A percentile compares a stretch with the other conserved stretches of the same genome.
Evolutionary conservation across 2,113 vertebrate genomes (phyloP).

Genomic region (Theropithecus gelada): DNA sequence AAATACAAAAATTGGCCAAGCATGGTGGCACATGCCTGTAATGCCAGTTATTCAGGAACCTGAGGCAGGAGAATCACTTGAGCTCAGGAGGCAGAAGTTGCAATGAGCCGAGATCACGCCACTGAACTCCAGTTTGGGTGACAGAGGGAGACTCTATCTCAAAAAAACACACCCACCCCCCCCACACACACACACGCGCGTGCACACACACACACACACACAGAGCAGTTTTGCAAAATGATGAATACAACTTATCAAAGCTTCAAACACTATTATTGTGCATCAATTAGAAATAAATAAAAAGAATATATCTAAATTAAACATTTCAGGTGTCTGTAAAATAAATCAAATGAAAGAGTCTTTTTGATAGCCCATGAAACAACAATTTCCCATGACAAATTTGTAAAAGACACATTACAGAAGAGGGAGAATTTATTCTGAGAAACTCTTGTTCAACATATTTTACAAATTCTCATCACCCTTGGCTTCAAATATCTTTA

Average conservation of each 20-base stretch:
- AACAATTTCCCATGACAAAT: background rate
- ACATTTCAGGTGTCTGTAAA: background rate
- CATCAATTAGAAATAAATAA: background rate
- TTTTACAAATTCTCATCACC: background rate
- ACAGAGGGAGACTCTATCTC: too few species aligned
- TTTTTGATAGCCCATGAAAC: background rate
- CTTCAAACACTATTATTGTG: background rate
- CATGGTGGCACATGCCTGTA: too few species aligned
- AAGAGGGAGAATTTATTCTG: background rate
- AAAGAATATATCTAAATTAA: background rate
- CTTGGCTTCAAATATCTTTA: background rate
- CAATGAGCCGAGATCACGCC: too few species aligned
- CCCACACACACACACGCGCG: too few species aligned
- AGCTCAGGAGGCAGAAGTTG: too few species aligned
- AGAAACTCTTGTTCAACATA: background rate
- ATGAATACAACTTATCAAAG: background rate
- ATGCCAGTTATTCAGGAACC: too few species aligned
- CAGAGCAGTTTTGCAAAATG: background rate
- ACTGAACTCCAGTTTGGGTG: too few species aligned
- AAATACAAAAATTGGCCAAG: too few species aligned
- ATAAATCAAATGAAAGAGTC: background rate
- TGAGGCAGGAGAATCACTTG: too few species aligned
- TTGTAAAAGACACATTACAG: background rate
- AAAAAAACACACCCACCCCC: too few species aligned
- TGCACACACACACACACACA: too few species aligned